phyloP scores from a whole-genome alignment of 2,113 vertebrate genomes.

The Carettochelys insculpta region DNA sequence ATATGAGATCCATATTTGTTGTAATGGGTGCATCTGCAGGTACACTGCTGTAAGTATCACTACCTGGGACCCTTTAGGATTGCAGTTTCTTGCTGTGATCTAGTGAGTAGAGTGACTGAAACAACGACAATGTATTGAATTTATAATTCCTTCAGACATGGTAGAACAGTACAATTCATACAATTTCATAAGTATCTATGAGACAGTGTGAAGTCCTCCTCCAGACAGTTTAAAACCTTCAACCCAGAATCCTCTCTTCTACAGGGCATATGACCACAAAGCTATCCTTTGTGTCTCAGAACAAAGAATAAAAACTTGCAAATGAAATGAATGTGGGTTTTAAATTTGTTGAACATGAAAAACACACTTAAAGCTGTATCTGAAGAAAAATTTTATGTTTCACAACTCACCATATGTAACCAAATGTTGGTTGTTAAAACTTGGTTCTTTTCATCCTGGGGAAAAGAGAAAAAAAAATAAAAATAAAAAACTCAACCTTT shows the following conservation, averaged over 20 bases:
- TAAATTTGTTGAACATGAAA: not conserved
- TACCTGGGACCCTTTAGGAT: not conserved
- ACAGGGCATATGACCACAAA: not conserved
- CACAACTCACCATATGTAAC: slow-evolving; percentile 89
- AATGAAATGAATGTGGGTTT: not conserved
- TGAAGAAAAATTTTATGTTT: not conserved
- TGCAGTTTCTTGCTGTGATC: accelerated
- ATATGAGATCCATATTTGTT: not conserved
- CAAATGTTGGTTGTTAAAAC: slow-evolving; percentile 94
- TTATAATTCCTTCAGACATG: not conserved
- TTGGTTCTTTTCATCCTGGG: slow-evolving; percentile 97
- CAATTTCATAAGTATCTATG: not conserved
- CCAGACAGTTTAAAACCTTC: not conserved
- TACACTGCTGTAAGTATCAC: not conserved
- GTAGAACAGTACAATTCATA: not conserved
- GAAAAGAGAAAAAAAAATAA: slow-evolving; percentile 35
- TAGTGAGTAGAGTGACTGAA: not conserved
- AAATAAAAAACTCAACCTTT: not conserved
- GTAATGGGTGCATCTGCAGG: not conserved
- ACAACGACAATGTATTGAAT: not conserved
- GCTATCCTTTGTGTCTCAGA: not conserved
- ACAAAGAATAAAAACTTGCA: not conserved
- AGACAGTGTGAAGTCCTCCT: not conserved
- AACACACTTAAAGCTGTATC: not conserved
- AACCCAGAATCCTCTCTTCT: not conserved